Percentiles rank a stretch among this genome's conserved stretches.
Conservation (phyloP, 2,797 vertebrate genomes). For the Centropyge bicolor region DNA sequence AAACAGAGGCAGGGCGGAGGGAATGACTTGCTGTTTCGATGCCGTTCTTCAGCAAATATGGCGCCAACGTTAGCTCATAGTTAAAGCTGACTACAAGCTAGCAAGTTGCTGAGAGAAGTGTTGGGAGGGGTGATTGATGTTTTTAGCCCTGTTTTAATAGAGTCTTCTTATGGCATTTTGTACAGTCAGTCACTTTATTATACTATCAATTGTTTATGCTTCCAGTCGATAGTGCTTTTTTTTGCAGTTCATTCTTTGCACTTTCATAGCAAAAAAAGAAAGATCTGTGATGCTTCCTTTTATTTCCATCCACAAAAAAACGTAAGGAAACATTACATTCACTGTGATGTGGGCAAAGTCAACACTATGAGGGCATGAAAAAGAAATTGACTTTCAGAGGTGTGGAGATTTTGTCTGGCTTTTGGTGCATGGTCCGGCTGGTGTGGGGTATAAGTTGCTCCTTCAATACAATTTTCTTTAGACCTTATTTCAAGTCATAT, state of each 20-base stretch:
- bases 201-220: neutral
- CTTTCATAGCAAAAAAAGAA: neutral
- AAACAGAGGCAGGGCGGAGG: slow-evolving; percentile 23
- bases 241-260: neutral
- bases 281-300: neutral
- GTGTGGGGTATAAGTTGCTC: too few species aligned
- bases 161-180: neutral
- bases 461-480: neutral
- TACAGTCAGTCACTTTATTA: neutral
- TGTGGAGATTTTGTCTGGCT: neutral
- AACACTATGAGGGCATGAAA: neutral
- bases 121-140: neutral
- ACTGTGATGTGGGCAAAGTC: neutral
- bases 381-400: neutral
- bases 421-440: too few species aligned
- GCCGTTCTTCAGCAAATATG: neutral
- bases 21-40: slow-evolving; percentile 20
- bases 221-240: neutral
- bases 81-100: neutral
- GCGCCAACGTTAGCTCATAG: neutral
- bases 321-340: neutral
- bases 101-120: neutral
- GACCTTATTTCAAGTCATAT: neutral
- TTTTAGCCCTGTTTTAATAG: neutral
- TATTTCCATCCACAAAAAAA: neutral